Percentiles rank a stretch among this genome's conserved stretches.
phyloP scores from a whole-genome alignment of 2,113 vertebrate species.

The Serilophus lunatus region DNA sequence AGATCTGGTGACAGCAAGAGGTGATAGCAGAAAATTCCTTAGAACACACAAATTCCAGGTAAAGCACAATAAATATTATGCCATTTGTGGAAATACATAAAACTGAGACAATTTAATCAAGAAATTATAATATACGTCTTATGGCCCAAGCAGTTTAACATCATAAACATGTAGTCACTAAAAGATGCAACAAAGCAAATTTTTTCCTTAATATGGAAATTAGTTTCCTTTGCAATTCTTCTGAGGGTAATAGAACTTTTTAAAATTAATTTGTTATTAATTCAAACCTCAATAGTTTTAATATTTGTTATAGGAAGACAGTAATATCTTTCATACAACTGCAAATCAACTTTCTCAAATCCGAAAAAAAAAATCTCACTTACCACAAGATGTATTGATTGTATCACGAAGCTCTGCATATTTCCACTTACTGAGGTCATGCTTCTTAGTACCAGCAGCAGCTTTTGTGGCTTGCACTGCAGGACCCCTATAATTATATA shows the following conservation, averaged over 20 bases:
- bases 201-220: neutral
- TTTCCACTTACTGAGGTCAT: constrained; percentile 98
- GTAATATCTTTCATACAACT: neutral
- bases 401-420: constrained; percentile 94
- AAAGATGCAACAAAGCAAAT: neutral
- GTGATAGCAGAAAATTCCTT: neutral
- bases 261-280: neutral
- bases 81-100: neutral
- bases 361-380: neutral
- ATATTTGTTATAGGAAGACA: neutral
- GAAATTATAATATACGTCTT: neutral
- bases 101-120: neutral
- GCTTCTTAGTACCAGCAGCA: constrained; percentile 85
- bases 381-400: constrained; percentile 98
- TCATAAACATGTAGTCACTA: neutral
- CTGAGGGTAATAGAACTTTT: neutral
- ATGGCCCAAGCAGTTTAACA: neutral
- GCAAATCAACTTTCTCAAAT: neutral
- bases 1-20: neutral
- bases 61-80: neutral
- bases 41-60: neutral
- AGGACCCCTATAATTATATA: constrained; percentile 76
- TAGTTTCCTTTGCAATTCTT: neutral
- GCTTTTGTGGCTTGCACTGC: constrained; percentile 90
- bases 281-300: neutral